These are phyloP conservation scores for Telenomus remus DNA, from an alignment of 1,140 invertebrate species.

Conservation along the genomic window DNA sequence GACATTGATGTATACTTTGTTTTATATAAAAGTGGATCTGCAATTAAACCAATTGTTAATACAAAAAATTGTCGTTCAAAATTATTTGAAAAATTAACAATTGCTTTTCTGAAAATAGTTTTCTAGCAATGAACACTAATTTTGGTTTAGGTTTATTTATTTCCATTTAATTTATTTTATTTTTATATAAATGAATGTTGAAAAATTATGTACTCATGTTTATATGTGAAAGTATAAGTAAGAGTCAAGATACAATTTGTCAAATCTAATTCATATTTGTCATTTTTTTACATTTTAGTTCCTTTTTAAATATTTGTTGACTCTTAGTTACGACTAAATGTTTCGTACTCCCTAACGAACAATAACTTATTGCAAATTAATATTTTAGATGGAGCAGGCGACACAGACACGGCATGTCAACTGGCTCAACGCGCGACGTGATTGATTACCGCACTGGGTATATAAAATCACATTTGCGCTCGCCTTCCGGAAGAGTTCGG, in stretches of 20 bases:
- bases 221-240: no score
- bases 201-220: no score
- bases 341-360: not conserved
- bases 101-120: no score
- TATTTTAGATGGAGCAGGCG: conserved; percentile 80
- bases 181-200: no score
- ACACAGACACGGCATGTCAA: conserved; percentile 79
- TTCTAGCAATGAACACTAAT: no score
- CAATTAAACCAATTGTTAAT: not conserved
- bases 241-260: no score
- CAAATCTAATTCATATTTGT: no score
- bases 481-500: conserved; percentile 89
- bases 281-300: not conserved
- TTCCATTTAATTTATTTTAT: no score
- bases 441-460: conserved; percentile 91
- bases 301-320: conserved; percentile 6
- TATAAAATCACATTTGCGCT: conserved; percentile 91
- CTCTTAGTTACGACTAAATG: no score
- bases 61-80: not conserved
- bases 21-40: not conserved
- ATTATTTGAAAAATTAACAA: not conserved
- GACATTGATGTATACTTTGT: conserved; percentile 19
- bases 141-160: no score
- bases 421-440: conserved; percentile 78
- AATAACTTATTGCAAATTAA: conserved; percentile 40